Evolutionary conservation across 2,797 vertebrate species (phyloP).

Genomic region (Morelia viridis): DNA sequence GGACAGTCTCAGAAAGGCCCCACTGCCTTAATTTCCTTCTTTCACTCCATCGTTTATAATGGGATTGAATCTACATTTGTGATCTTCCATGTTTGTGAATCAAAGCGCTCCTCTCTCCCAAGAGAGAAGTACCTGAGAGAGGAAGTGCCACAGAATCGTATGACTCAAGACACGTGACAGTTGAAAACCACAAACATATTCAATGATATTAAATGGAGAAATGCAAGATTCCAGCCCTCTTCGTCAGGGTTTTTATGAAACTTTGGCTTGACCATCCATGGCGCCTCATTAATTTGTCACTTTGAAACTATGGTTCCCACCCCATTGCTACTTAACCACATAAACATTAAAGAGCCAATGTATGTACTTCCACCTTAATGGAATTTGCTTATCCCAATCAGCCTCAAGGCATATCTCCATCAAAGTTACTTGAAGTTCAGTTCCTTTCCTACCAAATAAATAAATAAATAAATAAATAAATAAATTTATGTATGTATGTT

Average conservation of each 20-base stretch:
- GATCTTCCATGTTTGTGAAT: not conserved
- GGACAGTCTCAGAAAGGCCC: not conserved
- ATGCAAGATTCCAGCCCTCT: not conserved
- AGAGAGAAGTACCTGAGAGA: not conserved
- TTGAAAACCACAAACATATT: not conserved
- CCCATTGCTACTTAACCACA: not conserved
- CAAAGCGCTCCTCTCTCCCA: not conserved
- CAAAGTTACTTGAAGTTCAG: not conserved
- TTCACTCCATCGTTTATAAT: not conserved
- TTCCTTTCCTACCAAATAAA: not conserved
- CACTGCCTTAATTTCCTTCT: not conserved
- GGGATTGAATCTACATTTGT: not conserved
- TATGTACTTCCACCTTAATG: not conserved
- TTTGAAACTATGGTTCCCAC: not conserved
- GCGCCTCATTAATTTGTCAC: not conserved
- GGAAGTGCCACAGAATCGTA: not conserved
- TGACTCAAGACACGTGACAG: too few species aligned
- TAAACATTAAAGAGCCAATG: not conserved
- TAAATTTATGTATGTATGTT: too few species aligned
- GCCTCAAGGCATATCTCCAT: not conserved
- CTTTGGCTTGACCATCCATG: not conserved
- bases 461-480: not conserved
- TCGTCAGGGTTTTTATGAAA: not conserved
- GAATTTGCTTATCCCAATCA: not conserved
- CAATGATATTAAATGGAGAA: not conserved